A percentile compares a stretch with the other conserved stretches of the same genome.
Evolutionary conservation across 2,113 vertebrate species (phyloP).

Genomic region (Alces alces): DNA sequence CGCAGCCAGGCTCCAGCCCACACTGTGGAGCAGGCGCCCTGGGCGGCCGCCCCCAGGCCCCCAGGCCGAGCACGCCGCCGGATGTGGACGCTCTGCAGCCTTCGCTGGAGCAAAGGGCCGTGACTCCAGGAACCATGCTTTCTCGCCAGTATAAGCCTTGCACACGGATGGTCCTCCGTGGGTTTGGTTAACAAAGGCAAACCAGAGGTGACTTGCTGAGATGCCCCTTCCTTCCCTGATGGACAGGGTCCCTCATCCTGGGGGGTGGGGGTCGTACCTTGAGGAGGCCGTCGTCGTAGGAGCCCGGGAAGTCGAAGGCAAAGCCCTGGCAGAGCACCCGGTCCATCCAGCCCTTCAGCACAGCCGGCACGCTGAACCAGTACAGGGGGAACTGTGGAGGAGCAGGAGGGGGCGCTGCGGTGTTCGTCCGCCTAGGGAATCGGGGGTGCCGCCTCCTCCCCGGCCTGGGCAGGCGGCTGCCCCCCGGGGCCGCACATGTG

Average conservation of each 20-base stretch:
- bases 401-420: not conserved
- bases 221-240: not conserved
- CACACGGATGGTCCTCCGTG: not conserved
- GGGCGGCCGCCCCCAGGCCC: rapidly evolving
- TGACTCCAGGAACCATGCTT: not conserved
- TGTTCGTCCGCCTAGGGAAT: rapidly evolving
- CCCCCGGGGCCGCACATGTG: rapidly evolving
- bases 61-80: rapidly evolving
- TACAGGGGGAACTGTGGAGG: conserved; percentile 81
- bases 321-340: conserved; percentile 82
- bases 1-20: rapidly evolving
- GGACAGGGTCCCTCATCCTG: rapidly evolving
- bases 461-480: rapidly evolving
- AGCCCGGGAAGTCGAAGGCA: conserved; percentile 71
- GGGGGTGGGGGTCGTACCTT: conserved; percentile 65
- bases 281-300: conserved; percentile 74
- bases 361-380: conserved; percentile 83
- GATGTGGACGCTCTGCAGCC: rapidly evolving
- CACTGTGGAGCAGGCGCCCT: rapidly evolving
- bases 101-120: not conserved
- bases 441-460: rapidly evolving
- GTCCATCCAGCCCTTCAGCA: conserved; percentile 86
- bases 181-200: not conserved
- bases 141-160: not conserved
- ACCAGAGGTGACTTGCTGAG: not conserved